phyloP scores from a whole-genome alignment of 2,888 invertebrate genomes.

The Lottia scabra region DNA sequence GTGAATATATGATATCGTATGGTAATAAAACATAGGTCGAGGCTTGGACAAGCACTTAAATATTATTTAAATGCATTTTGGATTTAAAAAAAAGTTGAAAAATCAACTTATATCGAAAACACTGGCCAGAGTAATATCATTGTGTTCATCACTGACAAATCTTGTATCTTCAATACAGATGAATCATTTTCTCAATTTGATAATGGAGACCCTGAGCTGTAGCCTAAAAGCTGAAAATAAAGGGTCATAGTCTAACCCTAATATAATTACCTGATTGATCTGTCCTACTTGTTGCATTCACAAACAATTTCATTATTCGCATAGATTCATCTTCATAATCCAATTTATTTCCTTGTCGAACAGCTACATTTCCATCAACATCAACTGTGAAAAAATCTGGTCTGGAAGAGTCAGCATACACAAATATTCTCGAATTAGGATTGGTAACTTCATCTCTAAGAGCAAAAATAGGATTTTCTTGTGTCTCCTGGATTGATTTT shows the following conservation, averaged over 20 bases:
- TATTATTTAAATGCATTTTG: too few species aligned
- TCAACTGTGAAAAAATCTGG: constrained; percentile 24
- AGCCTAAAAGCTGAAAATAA: neutral
- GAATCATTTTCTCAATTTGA: too few species aligned
- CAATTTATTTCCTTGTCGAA: constrained; percentile 37
- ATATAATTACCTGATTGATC: constrained; percentile 43
- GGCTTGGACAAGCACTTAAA: too few species aligned
- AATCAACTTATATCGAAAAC: too few species aligned
- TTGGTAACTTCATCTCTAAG: neutral
- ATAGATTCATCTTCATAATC: constrained; percentile 81
- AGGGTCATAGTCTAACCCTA: neutral
- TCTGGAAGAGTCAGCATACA: constrained; percentile 4
- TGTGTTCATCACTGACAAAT: too few species aligned
- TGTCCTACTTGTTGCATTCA: constrained; percentile 42
- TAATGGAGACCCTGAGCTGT: too few species aligned
- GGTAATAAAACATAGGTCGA: too few species aligned
- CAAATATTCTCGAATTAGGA: constrained; percentile 9
- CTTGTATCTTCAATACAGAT: too few species aligned
- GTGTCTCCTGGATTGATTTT: constrained; percentile 12
- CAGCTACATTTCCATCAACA: constrained; percentile 40
- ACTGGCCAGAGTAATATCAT: too few species aligned
- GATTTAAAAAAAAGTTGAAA: too few species aligned
- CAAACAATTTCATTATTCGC: constrained; percentile 44
- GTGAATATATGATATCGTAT: too few species aligned
- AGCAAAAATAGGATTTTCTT: constrained; percentile 8